Percentiles rank a stretch among this genome's conserved stretches.
Evolutionary conservation across 2,113 vertebrate genomes (phyloP).

Genomic region (Vireo altiloquus): DNA sequence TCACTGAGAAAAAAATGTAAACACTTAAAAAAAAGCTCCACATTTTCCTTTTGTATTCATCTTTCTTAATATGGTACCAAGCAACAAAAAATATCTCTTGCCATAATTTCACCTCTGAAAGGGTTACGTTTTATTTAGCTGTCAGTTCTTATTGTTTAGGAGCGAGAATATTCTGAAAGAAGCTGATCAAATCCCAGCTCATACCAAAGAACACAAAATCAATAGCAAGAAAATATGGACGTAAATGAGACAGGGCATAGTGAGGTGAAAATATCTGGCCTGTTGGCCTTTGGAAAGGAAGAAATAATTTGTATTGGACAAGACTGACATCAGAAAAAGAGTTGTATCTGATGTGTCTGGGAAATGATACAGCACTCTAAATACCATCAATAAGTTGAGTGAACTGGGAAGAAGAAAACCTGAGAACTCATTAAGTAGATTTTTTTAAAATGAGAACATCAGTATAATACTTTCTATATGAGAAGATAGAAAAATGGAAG

Average conservation of each 20-base stretch:
- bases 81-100: neutral
- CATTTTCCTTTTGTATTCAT: neutral
- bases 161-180: neutral
- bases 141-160: neutral
- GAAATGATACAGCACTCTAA: neutral
- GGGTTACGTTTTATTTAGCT: neutral
- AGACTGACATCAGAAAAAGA: neutral
- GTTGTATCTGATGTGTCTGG: neutral
- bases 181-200: neutral
- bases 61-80: neutral
- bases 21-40: fast-evolving
- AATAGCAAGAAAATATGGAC: neutral
- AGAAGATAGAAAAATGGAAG: neutral
- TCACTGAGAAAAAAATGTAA: neutral
- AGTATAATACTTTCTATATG: neutral
- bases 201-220: neutral
- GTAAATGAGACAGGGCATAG: neutral
- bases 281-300: neutral
- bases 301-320: neutral
- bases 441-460: neutral
- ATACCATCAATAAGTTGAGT: neutral
- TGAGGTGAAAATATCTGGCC: neutral
- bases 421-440: neutral
- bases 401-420: neutral
- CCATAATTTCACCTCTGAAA: neutral